Conservation (phyloP, 2,888 invertebrate genomes). For the Neocrepidodera transversa region DNA sequence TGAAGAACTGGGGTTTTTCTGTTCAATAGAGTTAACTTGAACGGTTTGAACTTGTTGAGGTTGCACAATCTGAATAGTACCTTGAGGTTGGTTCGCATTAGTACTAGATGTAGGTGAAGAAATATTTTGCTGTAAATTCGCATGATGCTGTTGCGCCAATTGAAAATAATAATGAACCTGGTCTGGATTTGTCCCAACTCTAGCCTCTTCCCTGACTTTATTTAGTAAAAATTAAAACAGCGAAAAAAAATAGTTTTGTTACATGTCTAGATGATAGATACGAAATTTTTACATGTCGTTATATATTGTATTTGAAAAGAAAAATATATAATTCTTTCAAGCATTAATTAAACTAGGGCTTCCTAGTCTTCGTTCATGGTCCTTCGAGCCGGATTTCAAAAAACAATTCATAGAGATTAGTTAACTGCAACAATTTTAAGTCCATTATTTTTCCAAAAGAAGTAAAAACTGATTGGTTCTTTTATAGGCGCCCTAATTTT, state of each 20-base stretch:
- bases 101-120: constrained; percentile 49
- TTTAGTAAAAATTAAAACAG: too few species aligned
- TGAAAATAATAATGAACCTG: constrained; percentile 80
- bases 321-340: too few species aligned
- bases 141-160: constrained; percentile 73
- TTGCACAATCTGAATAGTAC: constrained; percentile 67
- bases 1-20: constrained; percentile 47
- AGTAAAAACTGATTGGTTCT: constrained; percentile 42
- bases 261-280: too few species aligned
- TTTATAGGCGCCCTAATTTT: constrained; percentile 41
- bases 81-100: constrained; percentile 59
- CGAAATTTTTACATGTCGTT: too few species aligned
- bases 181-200: constrained; percentile 61
- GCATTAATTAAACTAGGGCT: too few species aligned
- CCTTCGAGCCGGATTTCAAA: too few species aligned
- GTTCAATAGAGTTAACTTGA: constrained; percentile 58
- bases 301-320: too few species aligned
- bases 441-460: too few species aligned
- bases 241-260: too few species aligned
- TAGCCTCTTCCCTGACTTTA: constrained; percentile 68
- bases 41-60: constrained; percentile 61
- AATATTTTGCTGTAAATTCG: constrained; percentile 63
- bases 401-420: too few species aligned
- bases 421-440: too few species aligned
- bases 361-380: too few species aligned